These are phyloP conservation scores for Gerris lacustris DNA, from an alignment of 2,888 invertebrate genomes.

Conservation along the genomic window DNA sequence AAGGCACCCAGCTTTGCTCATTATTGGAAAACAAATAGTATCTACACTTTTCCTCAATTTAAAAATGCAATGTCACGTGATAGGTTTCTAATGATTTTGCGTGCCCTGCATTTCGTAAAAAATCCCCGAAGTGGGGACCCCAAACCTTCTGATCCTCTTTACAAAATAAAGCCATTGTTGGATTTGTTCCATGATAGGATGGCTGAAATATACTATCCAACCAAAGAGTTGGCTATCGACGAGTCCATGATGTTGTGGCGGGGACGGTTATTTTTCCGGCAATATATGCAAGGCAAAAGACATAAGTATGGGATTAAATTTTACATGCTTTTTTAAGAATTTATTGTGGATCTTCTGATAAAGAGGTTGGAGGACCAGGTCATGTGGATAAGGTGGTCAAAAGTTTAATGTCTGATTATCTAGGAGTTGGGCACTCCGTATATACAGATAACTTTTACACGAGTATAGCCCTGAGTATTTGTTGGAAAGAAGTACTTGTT, in stretches of 20 bases:
- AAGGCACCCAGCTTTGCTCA: background rate
- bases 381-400: conserved; percentile 31
- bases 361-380: conserved; percentile 9
- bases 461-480: conserved; percentile 31
- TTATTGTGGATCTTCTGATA: conserved; percentile 30
- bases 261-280: background rate
- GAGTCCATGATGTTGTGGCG: background rate
- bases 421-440: conserved; percentile 32
- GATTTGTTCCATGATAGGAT: background rate
- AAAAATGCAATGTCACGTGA: background rate
- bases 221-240: background rate
- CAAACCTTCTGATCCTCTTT: background rate
- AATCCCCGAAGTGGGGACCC: background rate
- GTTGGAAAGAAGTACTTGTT: conserved; percentile 29
- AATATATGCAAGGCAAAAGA: background rate
- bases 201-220: background rate
- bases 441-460: conserved; percentile 35
- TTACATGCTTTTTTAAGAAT: conserved; percentile 27
- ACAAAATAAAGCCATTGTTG: too few species aligned
- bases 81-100: background rate
- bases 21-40: too few species aligned
- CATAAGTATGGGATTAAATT: background rate
- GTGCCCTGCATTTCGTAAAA: background rate
- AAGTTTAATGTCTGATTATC: conserved; percentile 32
- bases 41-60: background rate